A percentile compares a stretch with the other conserved stretches of the same genome.
Evolutionary conservation across 2,113 vertebrate genomes (phyloP).

Genomic region (Noturus placidus): DNA sequence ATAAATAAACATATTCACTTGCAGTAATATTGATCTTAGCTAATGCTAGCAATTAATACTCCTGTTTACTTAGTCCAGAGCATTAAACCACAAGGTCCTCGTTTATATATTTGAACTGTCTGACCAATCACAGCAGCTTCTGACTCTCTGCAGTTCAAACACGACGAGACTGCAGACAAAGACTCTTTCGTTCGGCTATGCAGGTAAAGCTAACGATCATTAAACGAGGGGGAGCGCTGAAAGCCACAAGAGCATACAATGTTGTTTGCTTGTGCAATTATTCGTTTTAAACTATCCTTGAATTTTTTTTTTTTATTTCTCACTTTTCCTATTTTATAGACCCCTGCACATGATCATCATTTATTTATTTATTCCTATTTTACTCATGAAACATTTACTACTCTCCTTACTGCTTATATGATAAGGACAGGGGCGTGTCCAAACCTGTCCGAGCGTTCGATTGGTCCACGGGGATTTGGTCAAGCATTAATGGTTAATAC

Average conservation of each 20-base stretch:
- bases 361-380: not conserved
- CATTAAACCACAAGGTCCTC: not conserved
- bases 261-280: not conserved
- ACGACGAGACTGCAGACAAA: constrained; percentile 11
- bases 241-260: not conserved
- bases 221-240: not conserved
- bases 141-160: not conserved
- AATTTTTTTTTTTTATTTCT: too few species aligned
- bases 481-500: not conserved
- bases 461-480: not conserved
- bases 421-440: not conserved
- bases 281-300: not conserved
- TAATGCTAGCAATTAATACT: not conserved
- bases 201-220: not conserved
- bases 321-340: not conserved
- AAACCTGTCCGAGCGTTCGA: not conserved
- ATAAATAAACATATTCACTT: not conserved
- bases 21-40: not conserved
- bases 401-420: not conserved
- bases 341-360: not conserved
- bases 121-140: not conserved
- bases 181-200: not conserved
- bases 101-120: not conserved
- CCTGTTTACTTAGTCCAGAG: not conserved
- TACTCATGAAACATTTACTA: not conserved